These are phyloP conservation scores for Bimastos eiseni DNA, from an alignment of 2,888 invertebrate genomes.

Conservation along the genomic window DNA sequence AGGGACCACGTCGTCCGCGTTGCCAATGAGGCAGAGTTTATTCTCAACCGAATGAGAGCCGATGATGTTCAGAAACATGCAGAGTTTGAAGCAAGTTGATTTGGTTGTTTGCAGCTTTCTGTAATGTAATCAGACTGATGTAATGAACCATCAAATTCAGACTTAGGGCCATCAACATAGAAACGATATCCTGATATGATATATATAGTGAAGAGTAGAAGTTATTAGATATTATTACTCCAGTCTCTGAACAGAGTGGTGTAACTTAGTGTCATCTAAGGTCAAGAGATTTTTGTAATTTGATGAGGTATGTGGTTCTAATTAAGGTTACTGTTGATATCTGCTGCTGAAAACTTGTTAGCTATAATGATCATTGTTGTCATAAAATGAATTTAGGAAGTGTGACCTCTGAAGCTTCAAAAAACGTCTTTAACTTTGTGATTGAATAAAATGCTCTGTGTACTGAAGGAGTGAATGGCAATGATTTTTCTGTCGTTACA, in stretches of 20 bases:
- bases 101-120: background rate
- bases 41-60: constrained; percentile 94
- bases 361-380: too few species aligned
- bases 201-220: too few species aligned
- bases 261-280: background rate
- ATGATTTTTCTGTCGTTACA: background rate
- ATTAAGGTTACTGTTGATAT: background rate
- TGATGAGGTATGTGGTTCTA: too few species aligned
- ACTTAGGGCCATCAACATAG: background rate
- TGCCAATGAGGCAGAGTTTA: constrained; percentile 99
- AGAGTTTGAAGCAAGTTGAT: constrained; percentile 68
- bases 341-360: background rate
- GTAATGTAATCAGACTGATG: constrained; percentile 1
- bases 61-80: constrained; percentile 98
- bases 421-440: background rate
- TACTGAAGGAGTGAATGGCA: background rate
- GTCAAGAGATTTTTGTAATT: too few species aligned
- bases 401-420: background rate
- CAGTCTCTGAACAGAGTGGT: too few species aligned
- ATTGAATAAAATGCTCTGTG: background rate
- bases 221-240: too few species aligned
- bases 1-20: constrained; percentile 98
- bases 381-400: too few species aligned
- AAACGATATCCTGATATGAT: too few species aligned
- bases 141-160: background rate